Percentiles rank a stretch among this genome's conserved stretches.
Conservation (phyloP, 2,113 vertebrate genomes). For the Diadophis punctatus region DNA sequence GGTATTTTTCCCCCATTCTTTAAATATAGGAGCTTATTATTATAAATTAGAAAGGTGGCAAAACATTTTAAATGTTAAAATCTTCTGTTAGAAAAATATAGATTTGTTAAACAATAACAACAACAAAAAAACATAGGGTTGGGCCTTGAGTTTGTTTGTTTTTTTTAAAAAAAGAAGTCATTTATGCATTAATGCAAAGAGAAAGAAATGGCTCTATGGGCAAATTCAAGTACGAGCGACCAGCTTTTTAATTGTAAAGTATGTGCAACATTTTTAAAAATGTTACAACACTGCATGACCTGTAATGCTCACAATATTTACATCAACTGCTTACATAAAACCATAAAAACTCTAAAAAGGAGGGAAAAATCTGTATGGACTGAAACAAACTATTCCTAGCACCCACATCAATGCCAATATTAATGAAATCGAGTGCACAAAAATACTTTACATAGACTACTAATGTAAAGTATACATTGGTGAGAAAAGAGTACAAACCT, state of each 20-base stretch:
- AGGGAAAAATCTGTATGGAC: constrained; percentile 66
- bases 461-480: constrained; percentile 79
- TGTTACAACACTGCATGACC: constrained; percentile 93
- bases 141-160: constrained; percentile 59
- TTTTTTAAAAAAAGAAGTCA: constrained; percentile 58
- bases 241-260: constrained; percentile 94
- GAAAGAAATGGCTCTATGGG: constrained; percentile 77
- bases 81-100: constrained; percentile 64
- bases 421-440: constrained; percentile 78
- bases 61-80: constrained; percentile 61
- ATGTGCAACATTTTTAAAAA: constrained; percentile 94
- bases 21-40: constrained; percentile 66
- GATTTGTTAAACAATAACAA: constrained; percentile 63
- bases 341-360: constrained; percentile 69
- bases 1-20: constrained; percentile 32
- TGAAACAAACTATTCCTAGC: constrained; percentile 77
- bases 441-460: constrained; percentile 77
- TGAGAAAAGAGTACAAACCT: constrained; percentile 73
- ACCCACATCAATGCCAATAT: constrained; percentile 74
- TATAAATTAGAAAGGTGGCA: constrained; percentile 66
- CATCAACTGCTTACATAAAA: constrained; percentile 89
- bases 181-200: constrained; percentile 70
- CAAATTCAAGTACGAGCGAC: constrained; percentile 89
- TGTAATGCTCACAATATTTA: constrained; percentile 97
- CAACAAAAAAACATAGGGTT: constrained; percentile 55